Percentiles rank a stretch among this genome's conserved stretches.
Conservation (phyloP, 2,797 vertebrate species). For the Choloepus didactylus region DNA sequence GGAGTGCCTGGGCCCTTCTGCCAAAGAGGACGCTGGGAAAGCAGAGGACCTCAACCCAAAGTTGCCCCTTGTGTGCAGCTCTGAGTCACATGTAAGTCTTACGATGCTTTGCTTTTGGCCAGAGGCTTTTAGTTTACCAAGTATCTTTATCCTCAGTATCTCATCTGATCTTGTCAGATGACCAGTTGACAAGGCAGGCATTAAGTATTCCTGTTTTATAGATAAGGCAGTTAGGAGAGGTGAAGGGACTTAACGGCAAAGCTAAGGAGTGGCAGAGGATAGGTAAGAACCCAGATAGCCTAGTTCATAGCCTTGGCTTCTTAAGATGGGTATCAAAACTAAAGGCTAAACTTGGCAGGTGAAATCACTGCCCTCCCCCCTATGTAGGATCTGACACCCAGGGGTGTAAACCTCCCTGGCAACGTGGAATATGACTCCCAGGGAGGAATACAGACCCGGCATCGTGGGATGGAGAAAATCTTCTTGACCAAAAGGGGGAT, state of each 20-base stretch:
- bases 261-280: not conserved
- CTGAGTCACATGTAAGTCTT: not conserved
- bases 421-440: too few species aligned
- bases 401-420: too few species aligned
- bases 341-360: too few species aligned
- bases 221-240: constrained; percentile 15
- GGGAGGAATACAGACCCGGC: too few species aligned
- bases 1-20: not conserved
- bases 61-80: not conserved
- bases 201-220: constrained; percentile 5
- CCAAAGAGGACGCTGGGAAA: not conserved
- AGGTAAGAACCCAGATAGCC: constrained; percentile 17
- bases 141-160: not conserved
- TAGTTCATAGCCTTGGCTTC: not conserved
- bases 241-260: constrained; percentile 32
- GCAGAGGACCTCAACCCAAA: not conserved
- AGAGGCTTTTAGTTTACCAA: not conserved
- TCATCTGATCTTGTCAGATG: not conserved
- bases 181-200: constrained; percentile 40
- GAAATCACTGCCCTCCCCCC: too few species aligned
- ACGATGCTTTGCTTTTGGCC: not conserved
- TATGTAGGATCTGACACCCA: too few species aligned
- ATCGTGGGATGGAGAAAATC: too few species aligned
- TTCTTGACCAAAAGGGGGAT: too few species aligned
- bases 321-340: not conserved